These are phyloP conservation scores for Latrodectus geometricus DNA, from an alignment of 1,140 invertebrate genomes.

Conservation along the genomic window DNA sequence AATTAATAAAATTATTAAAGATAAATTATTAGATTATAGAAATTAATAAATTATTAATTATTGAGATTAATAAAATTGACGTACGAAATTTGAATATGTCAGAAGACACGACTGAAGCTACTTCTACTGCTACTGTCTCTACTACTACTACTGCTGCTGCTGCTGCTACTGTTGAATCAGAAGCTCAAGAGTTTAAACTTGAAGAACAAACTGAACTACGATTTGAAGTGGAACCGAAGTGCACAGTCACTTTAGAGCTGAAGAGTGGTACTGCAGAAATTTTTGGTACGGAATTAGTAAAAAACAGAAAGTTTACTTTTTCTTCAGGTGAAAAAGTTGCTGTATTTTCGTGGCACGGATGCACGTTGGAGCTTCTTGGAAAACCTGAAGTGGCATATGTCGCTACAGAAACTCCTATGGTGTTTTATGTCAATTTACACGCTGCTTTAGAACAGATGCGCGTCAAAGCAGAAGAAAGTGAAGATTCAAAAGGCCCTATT, in stretches of 20 bases:
- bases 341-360: conserved; percentile 96
- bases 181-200: conserved; percentile 80
- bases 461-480: conserved; percentile 77
- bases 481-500: conserved; percentile 70
- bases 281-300: conserved; percentile 96
- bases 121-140: too few relatives aligned
- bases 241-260: conserved; percentile 80
- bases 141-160: background rate
- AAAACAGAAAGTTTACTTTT: conserved; percentile 93
- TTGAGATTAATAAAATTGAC: too few relatives aligned
- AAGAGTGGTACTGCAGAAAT: conserved; percentile 79
- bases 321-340: conserved; percentile 91
- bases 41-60: too few relatives aligned
- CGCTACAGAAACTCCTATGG: conserved; percentile 96
- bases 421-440: conserved; percentile 94
- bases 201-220: conserved; percentile 89
- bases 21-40: too few relatives aligned
- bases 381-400: conserved; percentile 93
- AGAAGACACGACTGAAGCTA: background rate
- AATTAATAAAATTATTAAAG: too few relatives aligned
- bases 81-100: background rate
- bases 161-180: conserved; percentile 12
- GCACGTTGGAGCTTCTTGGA: conserved; percentile 77
- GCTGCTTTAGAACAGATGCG: conserved; percentile 91
- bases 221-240: conserved; percentile 92